Evolutionary conservation across 2,888 invertebrate genomes (phyloP).

Genomic region (Drosophila villosipedis): DNA sequence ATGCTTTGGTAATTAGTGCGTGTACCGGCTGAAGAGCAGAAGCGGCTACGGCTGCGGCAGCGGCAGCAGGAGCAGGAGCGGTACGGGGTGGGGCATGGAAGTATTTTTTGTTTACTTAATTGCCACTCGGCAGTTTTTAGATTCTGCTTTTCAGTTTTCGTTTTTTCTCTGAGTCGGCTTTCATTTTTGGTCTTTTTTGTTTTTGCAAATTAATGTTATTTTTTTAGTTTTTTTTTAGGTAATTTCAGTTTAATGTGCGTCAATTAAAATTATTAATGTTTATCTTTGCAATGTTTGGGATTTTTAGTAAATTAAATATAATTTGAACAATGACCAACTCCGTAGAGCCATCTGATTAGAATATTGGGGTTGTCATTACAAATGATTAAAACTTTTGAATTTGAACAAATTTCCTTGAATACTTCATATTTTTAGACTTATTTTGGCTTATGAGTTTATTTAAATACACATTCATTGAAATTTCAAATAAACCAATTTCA

Average conservation of each 20-base stretch:
- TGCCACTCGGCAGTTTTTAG: constrained; percentile 34
- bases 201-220: constrained; percentile 58
- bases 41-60: not conserved
- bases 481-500: not conserved
- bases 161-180: constrained; percentile 33
- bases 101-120: constrained; percentile 52
- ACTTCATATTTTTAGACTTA: not conserved
- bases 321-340: constrained; percentile 50
- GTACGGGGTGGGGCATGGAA: not conserved
- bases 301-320: constrained; percentile 73
- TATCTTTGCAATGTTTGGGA: constrained; percentile 54
- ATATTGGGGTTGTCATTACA: constrained; percentile 3
- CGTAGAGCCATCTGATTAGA: constrained; percentile 23
- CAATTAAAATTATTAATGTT: constrained; percentile 77
- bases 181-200: constrained; percentile 60
- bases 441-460: not conserved
- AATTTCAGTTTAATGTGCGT: constrained; percentile 78
- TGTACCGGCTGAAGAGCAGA: constrained; percentile 45
- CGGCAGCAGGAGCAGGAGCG: constrained; percentile 1
- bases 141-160: constrained; percentile 38
- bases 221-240: constrained; percentile 20
- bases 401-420: not conserved
- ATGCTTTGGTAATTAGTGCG: constrained; percentile 77
- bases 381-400: constrained; percentile 4
- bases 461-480: not conserved